phyloP scores from a whole-genome alignment of 2,797 vertebrate genomes.

The Myripristis jacobus region DNA sequence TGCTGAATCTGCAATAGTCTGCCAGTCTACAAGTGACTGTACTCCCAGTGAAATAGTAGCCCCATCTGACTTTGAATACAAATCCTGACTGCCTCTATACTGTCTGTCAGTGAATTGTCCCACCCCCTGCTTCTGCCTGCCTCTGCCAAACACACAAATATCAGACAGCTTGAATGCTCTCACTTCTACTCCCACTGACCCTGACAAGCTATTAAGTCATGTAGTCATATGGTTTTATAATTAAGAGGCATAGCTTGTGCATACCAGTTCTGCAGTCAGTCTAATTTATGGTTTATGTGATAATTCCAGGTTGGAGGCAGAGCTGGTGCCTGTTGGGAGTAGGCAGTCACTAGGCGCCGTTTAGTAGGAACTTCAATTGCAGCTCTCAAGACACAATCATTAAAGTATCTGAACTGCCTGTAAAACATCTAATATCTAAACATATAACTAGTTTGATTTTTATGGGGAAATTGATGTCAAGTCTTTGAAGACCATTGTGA shows the following conservation, averaged over 20 bases:
- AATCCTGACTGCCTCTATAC: background rate
- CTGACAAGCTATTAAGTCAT: background rate
- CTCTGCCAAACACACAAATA: background rate
- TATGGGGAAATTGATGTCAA: too few species aligned
- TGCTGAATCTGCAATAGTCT: too few species aligned
- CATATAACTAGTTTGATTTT: background rate
- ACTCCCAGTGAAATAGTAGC: conserved; percentile 6
- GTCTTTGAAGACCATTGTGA: too few species aligned
- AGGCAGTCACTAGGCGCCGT: conserved; percentile 2
- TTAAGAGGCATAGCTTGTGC: background rate
- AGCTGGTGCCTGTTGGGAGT: background rate
- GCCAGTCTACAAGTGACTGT: background rate
- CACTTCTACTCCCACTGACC: background rate
- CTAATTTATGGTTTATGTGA: conserved; percentile 31
- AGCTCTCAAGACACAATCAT: conserved; percentile 9
- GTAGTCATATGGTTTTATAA: background rate
- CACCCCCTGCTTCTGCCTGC: background rate
- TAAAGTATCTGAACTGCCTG: background rate
- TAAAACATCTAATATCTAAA: conserved; percentile 1
- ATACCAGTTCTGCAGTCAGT: conserved; percentile 13
- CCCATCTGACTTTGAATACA: background rate
- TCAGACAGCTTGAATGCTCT: background rate
- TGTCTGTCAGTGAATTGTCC: background rate
- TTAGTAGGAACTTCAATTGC: conserved; percentile 16
- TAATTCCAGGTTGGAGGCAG: conserved; percentile 11